Conservation (phyloP, 1,140 invertebrate genomes). For the Camponotus pennsylvanicus region DNA sequence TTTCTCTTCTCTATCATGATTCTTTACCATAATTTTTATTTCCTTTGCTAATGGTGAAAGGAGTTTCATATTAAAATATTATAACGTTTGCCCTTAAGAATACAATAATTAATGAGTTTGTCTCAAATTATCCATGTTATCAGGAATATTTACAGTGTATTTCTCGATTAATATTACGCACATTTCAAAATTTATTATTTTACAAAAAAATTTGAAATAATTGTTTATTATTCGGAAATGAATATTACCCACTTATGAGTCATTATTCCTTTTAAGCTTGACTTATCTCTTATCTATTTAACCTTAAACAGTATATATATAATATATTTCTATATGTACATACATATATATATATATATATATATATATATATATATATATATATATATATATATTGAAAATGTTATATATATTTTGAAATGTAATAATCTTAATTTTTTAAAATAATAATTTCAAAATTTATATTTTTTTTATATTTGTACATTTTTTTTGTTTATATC, state of each 20-base stretch:
- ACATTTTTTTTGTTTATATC: too few relatives aligned
- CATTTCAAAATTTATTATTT: neutral
- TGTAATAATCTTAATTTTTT: slow-evolving; percentile 13
- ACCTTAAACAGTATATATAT: slow-evolving; percentile 21
- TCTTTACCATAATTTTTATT: neutral
- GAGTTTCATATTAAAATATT: slow-evolving; percentile 30
- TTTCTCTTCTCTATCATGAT: neutral
- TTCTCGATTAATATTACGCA: neutral
- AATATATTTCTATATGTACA: neutral
- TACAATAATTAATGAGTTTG: slow-evolving; percentile 17
- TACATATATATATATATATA: too few relatives aligned
- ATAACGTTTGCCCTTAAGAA: neutral
- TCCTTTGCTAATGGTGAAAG: slow-evolving; percentile 11
- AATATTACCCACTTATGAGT: neutral
- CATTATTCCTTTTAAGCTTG: slow-evolving; percentile 14
- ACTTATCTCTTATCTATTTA: slow-evolving; percentile 41
- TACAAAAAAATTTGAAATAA: slow-evolving; percentile 9
- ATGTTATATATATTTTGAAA: neutral
- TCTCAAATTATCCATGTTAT: slow-evolving; percentile 9
- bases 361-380: too few relatives aligned
- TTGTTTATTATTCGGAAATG: neutral
- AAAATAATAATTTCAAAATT: slow-evolving; percentile 12
- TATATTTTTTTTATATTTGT: too few relatives aligned
- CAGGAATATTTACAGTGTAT: slow-evolving; percentile 19
- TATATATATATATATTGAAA: too few relatives aligned